These are phyloP conservation scores for Coelopa frigida DNA, from an alignment of 1,140 invertebrate genomes.

Conservation along the genomic window DNA sequence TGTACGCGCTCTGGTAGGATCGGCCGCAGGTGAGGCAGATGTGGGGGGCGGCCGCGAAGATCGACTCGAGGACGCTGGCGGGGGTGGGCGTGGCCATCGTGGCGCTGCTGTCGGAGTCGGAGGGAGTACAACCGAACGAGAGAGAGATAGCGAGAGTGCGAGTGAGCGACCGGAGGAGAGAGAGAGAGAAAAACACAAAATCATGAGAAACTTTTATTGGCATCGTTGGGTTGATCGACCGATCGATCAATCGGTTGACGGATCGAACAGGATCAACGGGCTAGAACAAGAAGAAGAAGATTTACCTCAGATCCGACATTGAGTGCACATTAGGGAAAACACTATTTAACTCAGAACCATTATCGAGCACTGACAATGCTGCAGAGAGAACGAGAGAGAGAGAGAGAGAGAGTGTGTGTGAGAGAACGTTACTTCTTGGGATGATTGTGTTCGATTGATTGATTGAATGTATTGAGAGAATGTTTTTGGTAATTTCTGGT, in stretches of 20 bases:
- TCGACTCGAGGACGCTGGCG: neutral
- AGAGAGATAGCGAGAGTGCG: too few relatives aligned
- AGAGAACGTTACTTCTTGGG: neutral
- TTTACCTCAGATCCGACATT: too few relatives aligned
- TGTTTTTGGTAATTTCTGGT: too few relatives aligned
- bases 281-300: too few relatives aligned
- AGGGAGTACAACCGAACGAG: neutral
- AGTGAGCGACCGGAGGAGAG: too few relatives aligned
- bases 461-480: neutral
- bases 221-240: too few relatives aligned
- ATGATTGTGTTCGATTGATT: neutral
- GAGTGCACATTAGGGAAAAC: too few relatives aligned
- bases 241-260: too few relatives aligned
- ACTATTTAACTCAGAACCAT: too few relatives aligned
- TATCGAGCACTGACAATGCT: conserved; percentile 10
- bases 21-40: conserved; percentile 52
- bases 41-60: conserved; percentile 18
- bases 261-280: too few relatives aligned
- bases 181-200: neutral
- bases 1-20: conserved; percentile 50
- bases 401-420: neutral
- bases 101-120: conserved; percentile 12
- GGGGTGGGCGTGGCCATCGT: neutral
- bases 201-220: neutral
- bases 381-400: conserved; percentile 10